phyloP scores from a whole-genome alignment of 2,888 invertebrate species.

The Leptinotarsa haldemani region DNA sequence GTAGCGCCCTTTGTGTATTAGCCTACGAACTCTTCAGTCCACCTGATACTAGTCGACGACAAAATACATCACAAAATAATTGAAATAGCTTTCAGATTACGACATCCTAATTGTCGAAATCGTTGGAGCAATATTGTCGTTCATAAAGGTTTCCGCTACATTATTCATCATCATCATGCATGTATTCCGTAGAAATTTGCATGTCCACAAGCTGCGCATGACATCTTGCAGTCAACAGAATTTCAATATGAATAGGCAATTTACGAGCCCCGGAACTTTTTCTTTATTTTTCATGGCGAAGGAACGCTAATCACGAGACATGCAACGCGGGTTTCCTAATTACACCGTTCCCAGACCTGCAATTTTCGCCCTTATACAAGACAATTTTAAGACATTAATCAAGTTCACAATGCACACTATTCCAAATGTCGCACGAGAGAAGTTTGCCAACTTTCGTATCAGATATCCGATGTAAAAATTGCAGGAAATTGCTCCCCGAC shows the following conservation, averaged over 20 bases:
- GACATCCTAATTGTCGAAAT: not conserved
- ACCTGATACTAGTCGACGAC: not conserved
- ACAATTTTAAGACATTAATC: not conserved
- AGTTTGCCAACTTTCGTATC: conserved; percentile 25
- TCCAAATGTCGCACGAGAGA: conserved; percentile 7
- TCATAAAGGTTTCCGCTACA: too few species aligned
- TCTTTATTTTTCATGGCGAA: conserved; percentile 18
- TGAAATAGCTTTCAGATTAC: not conserved
- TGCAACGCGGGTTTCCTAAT: conserved; percentile 21
- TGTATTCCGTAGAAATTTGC: conserved; percentile 6
- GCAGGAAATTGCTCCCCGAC: conserved; percentile 40
- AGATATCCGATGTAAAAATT: conserved; percentile 37
- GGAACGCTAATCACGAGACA: conserved; percentile 18
- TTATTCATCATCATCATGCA: not conserved
- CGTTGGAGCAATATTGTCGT: too few species aligned
- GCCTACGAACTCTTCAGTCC: too few species aligned
- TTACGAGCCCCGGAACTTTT: conserved; percentile 26
- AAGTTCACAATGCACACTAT: not conserved
- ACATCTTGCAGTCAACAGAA: conserved; percentile 20
- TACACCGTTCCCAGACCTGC: conserved; percentile 5
- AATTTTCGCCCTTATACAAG: conserved; percentile 13
- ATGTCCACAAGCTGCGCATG: conserved; percentile 22
- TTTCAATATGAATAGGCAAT: conserved; percentile 22
- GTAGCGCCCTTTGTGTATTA: too few species aligned
- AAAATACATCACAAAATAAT: not conserved